Conservation (phyloP, 2,797 vertebrate genomes). For the Periophthalmus magnuspinnatus region DNA sequence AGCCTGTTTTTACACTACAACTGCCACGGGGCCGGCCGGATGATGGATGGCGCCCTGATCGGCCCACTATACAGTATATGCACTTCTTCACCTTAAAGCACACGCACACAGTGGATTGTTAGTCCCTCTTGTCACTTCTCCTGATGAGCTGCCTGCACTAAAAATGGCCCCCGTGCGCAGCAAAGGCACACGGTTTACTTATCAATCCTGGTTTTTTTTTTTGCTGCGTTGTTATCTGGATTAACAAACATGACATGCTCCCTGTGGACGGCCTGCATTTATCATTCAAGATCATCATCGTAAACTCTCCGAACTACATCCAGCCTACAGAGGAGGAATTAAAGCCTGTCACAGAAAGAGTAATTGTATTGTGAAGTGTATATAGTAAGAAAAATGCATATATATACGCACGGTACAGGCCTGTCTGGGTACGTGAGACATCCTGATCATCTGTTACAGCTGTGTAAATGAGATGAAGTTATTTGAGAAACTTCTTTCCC, state of each 20-base stretch:
- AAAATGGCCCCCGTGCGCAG: slow-evolving; percentile 28
- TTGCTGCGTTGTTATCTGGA: background rate
- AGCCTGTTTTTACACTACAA: slow-evolving; percentile 5
- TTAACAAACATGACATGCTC: slow-evolving; percentile 1
- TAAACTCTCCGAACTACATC: slow-evolving; percentile 18
- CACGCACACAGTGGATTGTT: slow-evolving; percentile 35
- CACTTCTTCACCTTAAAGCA: slow-evolving; percentile 49
- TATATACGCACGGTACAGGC: background rate
- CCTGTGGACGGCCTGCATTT: slow-evolving; percentile 6
- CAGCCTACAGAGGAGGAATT: slow-evolving; percentile 25
- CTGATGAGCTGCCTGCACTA: slow-evolving; percentile 42
- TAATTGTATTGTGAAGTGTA: background rate
- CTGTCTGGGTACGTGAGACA: slow-evolving; percentile 18
- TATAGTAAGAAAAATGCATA: too few relatives aligned
- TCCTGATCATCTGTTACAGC: slow-evolving; percentile 21
- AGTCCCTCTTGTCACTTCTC: slow-evolving; percentile 30
- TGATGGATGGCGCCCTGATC: slow-evolving; percentile 36
- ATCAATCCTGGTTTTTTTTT: background rate
- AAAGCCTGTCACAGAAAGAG: slow-evolving; percentile 23
- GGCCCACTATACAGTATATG: slow-evolving; percentile 24
- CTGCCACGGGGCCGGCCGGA: slow-evolving; percentile 16
- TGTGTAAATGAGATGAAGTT: slow-evolving; percentile 29
- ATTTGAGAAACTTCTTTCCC: slow-evolving; percentile 23
- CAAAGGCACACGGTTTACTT: background rate
- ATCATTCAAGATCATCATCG: slow-evolving; percentile 13